Evolutionary conservation across 1,140 invertebrate species (phyloP).

Genomic region (Phocides pigmalion): DNA sequence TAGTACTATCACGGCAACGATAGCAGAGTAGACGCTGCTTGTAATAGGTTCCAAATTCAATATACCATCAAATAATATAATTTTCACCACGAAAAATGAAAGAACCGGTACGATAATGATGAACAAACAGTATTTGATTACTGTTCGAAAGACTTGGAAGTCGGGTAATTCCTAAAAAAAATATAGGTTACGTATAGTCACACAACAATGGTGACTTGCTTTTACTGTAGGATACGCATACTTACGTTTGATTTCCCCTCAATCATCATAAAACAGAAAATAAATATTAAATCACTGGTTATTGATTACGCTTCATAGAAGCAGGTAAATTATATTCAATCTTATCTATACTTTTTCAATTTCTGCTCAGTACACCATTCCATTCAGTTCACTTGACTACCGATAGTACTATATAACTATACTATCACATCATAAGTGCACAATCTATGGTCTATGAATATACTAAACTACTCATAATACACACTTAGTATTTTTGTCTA

Average conservation of each 20-base stretch:
- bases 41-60: constrained; percentile 84
- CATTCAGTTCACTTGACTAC: not conserved
- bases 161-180: constrained; percentile 82
- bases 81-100: constrained; percentile 85
- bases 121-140: constrained; percentile 86
- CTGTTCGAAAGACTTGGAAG: constrained; percentile 85
- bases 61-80: constrained; percentile 85
- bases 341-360: not conserved
- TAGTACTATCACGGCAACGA: constrained; percentile 88
- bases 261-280: constrained; percentile 77
- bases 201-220: constrained; percentile 31
- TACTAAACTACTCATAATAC: too few species aligned
- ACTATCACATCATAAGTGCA: too few species aligned
- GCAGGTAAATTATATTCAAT: not conserved
- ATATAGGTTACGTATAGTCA: constrained; percentile 37
- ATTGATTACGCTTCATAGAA: constrained; percentile 2
- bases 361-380: too few species aligned
- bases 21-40: constrained; percentile 90
- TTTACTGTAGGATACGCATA: constrained; percentile 31
- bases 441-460: too few species aligned
- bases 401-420: too few species aligned
- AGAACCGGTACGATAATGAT: constrained; percentile 86
- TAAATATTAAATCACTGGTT: constrained; percentile 49
- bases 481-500: too few species aligned
- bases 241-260: constrained; percentile 82